Base-by-base conservation (phyloP, 2,113 vertebrate species). In the Gorsachius goisagi region DNA sequence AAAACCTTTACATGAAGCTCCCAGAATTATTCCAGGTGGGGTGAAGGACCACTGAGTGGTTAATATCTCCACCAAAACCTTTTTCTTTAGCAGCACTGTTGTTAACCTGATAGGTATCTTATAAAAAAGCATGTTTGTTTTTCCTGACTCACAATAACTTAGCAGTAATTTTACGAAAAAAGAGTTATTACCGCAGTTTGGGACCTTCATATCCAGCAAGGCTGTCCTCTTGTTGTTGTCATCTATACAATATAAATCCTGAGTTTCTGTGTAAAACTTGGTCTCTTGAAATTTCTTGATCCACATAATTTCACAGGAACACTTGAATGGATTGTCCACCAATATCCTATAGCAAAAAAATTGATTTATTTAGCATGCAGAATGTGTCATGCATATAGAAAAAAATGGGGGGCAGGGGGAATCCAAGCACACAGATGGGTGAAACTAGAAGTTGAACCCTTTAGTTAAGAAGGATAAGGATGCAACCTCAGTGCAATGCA, bases 301-400 rank as follows among this genome's bases (percentile, higher is more conserved):
- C 99, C 99, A 99, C 98, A 99, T 98, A 97, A 99, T 99, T 89
- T 99, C 99, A 98, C 99, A 99, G 84, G 99, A 99, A 90, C 99
- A 99, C 66, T 98, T 98, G 95, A 99, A 98, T 12, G 99, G 99
- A 97, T 99, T 99, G 79, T 98, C 99, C 80, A 98, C 96, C 96
- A 99, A 93, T 97, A 99, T 97, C 94, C 99, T 99, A 80, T 5
- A 95, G 76, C 18, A 95, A 96, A 60, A 59, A 95, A 94, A 11
- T 1, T 39, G 47, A 68, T 49, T 81, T 22, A n/a, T n/a, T 86
- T 53, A 89, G 35, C 93, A 92, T 47, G 18, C 6, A 14, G 33
- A 64, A 93, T 2, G 6, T 67, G 30, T 28, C 44, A 52, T 1
- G 0, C 4, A 68, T 15, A 10, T 8, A 50, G 19, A 64, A 73